These are phyloP conservation scores for Acleris sparsana DNA, from an alignment of 2,888 invertebrate species.

Conservation along the genomic window DNA sequence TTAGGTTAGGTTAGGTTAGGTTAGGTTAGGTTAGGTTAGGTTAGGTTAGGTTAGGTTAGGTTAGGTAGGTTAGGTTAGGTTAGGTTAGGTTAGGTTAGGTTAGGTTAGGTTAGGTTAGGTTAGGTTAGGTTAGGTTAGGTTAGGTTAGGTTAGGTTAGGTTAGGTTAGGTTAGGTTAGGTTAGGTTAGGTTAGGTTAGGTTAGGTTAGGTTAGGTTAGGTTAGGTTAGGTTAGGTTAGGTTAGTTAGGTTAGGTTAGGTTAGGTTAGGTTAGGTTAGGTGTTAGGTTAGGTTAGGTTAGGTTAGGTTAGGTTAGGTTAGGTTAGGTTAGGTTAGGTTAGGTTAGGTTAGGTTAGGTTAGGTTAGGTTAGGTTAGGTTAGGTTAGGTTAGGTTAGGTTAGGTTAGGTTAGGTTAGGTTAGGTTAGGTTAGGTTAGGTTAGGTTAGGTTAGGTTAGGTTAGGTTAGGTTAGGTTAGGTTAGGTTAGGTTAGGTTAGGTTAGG, in stretches of 20 bases:
- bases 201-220: conserved; percentile 40
- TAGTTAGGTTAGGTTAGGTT: conserved; percentile 45
- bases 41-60: conserved; percentile 42
- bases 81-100: too few relatives aligned
- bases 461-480: conserved; percentile 20
- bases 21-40: conserved; percentile 44
- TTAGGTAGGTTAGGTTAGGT: too few relatives aligned
- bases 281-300: conserved; percentile 44
- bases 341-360: conserved; percentile 39
- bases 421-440: conserved; percentile 21
- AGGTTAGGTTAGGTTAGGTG: conserved; percentile 45
- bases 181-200: conserved; percentile 40
- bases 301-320: conserved; percentile 43
- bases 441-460: conserved; percentile 34
- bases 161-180: conserved; percentile 44
- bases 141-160: conserved; percentile 45
- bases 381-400: conserved; percentile 34
- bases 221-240: conserved; percentile 45
- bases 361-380: conserved; percentile 43
- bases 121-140: conserved; percentile 45
- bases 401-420: conserved; percentile 20
- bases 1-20: conserved; percentile 45
- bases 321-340: conserved; percentile 39
- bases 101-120: conserved; percentile 42
- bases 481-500: conserved; percentile 13